These are phyloP conservation scores for Trisateles emortualis DNA, from an alignment of 2,888 invertebrate genomes.

Conservation along the genomic window DNA sequence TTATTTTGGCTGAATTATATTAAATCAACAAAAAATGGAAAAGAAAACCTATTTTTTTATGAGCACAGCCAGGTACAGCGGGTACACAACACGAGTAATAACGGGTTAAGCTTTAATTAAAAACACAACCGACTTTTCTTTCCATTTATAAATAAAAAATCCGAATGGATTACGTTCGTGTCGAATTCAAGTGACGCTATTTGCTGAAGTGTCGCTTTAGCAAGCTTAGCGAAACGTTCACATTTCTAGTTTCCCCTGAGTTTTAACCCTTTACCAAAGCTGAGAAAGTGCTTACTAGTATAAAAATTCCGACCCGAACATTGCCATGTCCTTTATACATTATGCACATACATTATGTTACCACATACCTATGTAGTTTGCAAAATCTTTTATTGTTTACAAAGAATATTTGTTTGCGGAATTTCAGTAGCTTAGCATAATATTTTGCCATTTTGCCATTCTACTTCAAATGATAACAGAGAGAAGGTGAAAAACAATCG, in stretches of 20 bases:
- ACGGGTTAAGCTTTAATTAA: neutral
- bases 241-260: constrained; percentile 1
- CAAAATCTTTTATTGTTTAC: constrained; percentile 1
- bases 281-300: constrained; percentile 8
- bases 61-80: no score
- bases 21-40: no score
- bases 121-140: neutral
- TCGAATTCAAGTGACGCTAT: constrained; percentile 10
- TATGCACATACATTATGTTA: constrained; percentile 4
- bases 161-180: neutral
- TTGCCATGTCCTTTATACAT: neutral
- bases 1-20: no score
- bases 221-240: constrained; percentile 10
- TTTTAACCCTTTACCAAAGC: constrained; percentile 12
- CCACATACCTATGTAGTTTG: no score
- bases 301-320: constrained; percentile 13
- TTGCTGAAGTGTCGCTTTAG: constrained; percentile 14
- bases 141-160: neutral
- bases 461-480: no score
- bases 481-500: no score
- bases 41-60: no score
- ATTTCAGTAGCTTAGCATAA: neutral
- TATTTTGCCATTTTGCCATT: no score
- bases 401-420: neutral
- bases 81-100: no score